Evolutionary conservation across 2,797 vertebrate species (phyloP).

Genomic region (Coregonus sp.): DNA sequence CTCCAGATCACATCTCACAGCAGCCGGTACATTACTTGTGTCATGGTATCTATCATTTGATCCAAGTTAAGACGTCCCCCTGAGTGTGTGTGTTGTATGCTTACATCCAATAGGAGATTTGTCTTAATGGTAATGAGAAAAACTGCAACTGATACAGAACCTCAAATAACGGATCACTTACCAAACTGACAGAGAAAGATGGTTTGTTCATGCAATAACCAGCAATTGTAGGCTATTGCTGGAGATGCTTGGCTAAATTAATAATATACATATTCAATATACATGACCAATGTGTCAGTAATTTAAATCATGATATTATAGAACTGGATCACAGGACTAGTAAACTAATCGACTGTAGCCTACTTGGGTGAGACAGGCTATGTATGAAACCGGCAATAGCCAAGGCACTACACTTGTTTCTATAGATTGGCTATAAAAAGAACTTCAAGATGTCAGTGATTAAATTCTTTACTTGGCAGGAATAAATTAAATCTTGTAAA

Average conservation of each 20-base stretch:
- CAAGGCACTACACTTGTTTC: not conserved
- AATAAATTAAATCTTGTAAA: not conserved
- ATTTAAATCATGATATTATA: not conserved
- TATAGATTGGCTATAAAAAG: not conserved
- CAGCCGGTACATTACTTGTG: not conserved
- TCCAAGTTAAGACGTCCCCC: not conserved
- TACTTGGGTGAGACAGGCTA: not conserved
- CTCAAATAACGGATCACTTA: no score
- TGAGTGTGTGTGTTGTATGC: not conserved
- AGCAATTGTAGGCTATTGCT: not conserved
- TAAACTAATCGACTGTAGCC: not conserved
- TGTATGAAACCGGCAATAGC: no score
- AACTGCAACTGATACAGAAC: not conserved
- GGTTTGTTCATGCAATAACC: not conserved
- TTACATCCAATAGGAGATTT: slow-evolving; percentile 4
- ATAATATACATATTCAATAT: not conserved
- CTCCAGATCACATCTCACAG: not conserved
- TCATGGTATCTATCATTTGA: not conserved
- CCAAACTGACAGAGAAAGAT: not conserved
- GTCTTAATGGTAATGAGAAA: not conserved
- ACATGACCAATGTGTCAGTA: not conserved
- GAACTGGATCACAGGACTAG: not conserved
- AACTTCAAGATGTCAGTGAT: not conserved
- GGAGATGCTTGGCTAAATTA: not conserved
- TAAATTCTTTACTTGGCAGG: not conserved